Percentiles rank a stretch among this genome's conserved stretches.
phyloP scores from a whole-genome alignment of 2,888 invertebrate species.

The Drosophila lutescens region DNA sequence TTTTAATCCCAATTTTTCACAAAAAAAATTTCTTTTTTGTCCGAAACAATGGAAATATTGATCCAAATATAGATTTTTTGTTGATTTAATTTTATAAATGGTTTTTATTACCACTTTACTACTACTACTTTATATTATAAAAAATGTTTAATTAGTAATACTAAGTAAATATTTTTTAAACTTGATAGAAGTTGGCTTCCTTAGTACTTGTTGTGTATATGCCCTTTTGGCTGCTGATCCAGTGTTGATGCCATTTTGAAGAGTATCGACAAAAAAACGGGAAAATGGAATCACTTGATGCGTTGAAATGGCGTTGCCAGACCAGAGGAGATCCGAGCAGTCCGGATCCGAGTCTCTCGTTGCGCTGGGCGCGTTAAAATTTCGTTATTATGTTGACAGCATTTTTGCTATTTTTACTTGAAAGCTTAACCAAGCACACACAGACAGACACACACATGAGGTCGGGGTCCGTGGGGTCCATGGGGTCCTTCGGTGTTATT shows the following conservation, averaged over 20 bases:
- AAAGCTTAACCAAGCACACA: conserved; percentile 77
- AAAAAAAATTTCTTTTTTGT: too few species aligned
- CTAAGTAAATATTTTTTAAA: too few species aligned
- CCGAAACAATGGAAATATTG: too few species aligned
- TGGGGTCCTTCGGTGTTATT: conserved; percentile 73
- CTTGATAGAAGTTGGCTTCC: too few species aligned
- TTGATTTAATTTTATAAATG: too few species aligned
- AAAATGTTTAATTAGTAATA: too few species aligned
- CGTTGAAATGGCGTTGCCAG: conserved; percentile 73
- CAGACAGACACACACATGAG: conserved; percentile 28
- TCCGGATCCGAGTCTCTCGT: conserved; percentile 24
- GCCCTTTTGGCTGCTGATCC: background rate
- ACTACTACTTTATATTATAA: too few species aligned
- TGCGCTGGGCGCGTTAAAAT: conserved; percentile 74
- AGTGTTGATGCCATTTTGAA: background rate
- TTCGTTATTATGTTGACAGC: conserved; percentile 80
- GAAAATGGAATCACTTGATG: conserved; percentile 63
- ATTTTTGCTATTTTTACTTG: conserved; percentile 80
- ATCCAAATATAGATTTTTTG: too few species aligned
- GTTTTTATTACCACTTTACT: too few species aligned
- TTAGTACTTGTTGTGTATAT: background rate
- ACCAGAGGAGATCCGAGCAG: conserved; percentile 26
- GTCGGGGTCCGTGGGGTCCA: conserved; percentile 14
- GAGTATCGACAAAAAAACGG: conserved; percentile 9
- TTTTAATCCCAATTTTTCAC: too few species aligned